Evolutionary conservation across 2,797 vertebrate genomes (phyloP).

Genomic region (Carduelis carduelis): DNA sequence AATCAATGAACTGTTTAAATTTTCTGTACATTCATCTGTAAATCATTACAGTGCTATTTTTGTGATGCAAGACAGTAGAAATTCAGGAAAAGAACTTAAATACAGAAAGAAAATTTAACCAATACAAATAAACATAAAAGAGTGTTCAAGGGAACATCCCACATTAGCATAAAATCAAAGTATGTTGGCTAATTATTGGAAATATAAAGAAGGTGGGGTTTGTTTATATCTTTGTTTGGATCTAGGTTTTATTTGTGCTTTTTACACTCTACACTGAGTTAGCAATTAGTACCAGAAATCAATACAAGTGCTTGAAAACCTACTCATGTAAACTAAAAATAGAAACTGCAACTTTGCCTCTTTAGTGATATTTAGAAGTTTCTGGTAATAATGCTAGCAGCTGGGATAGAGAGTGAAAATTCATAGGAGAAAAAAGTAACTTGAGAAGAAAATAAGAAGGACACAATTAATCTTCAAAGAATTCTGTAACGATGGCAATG

Average conservation of each 20-base stretch:
- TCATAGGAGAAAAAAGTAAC: background rate
- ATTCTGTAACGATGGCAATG: accelerated
- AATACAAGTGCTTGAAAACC: background rate
- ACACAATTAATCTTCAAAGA: background rate
- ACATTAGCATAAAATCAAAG: background rate
- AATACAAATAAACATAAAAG: constrained; percentile 6
- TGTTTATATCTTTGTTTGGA: background rate
- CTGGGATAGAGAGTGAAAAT: background rate
- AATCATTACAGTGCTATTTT: constrained; percentile 6
- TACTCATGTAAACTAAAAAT: background rate
- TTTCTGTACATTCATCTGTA: background rate
- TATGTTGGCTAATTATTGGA: background rate
- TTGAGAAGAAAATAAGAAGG: background rate
- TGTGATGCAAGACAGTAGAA: background rate
- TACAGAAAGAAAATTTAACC: background rate
- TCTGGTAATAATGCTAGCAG: background rate
- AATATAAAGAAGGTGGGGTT: background rate
- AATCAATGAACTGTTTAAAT: background rate
- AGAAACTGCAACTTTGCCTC: background rate
- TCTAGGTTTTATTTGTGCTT: background rate
- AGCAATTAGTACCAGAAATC: constrained; percentile 18
- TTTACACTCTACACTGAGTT: background rate
- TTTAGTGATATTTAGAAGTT: background rate
- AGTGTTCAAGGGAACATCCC: background rate
- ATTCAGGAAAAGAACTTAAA: background rate